phyloP scores from a whole-genome alignment of 2,113 vertebrate genomes.

The Raja brachyura region DNA sequence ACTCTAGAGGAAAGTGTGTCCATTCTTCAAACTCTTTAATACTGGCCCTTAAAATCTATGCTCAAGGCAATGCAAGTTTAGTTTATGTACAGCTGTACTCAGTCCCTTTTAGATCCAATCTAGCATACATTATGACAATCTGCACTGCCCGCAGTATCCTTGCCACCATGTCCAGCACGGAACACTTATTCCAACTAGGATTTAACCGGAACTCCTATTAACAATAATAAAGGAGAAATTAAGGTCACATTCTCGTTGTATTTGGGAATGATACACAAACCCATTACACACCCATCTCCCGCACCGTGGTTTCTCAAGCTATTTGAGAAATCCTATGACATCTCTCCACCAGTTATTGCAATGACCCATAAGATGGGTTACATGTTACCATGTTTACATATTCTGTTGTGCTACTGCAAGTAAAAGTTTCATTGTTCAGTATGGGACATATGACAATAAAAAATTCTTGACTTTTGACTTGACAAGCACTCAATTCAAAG shows the following conservation, averaged over 20 bases:
- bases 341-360: not conserved
- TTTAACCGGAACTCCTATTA: not conserved
- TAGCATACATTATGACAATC: not conserved
- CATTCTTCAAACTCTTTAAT: not conserved
- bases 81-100: not conserved
- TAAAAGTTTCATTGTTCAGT: too few relatives aligned
- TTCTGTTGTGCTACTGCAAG: too few relatives aligned
- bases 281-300: too few relatives aligned
- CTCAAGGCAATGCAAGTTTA: not conserved
- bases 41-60: not conserved
- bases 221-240: not conserved
- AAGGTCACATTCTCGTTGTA: not conserved
- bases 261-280: not conserved
- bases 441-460: too few relatives aligned
- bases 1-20: not conserved
- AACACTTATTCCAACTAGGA: not conserved
- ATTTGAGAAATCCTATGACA: not conserved
- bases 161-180: too few relatives aligned
- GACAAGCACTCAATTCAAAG: not conserved
- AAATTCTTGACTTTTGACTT: too few relatives aligned
- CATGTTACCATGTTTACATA: too few relatives aligned
- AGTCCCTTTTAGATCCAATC: not conserved
- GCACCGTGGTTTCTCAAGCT: not conserved
- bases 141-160: not conserved
- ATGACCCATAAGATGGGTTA: not conserved